phyloP scores from a whole-genome alignment of 2,113 vertebrate species.

The Tor tambroides region DNA sequence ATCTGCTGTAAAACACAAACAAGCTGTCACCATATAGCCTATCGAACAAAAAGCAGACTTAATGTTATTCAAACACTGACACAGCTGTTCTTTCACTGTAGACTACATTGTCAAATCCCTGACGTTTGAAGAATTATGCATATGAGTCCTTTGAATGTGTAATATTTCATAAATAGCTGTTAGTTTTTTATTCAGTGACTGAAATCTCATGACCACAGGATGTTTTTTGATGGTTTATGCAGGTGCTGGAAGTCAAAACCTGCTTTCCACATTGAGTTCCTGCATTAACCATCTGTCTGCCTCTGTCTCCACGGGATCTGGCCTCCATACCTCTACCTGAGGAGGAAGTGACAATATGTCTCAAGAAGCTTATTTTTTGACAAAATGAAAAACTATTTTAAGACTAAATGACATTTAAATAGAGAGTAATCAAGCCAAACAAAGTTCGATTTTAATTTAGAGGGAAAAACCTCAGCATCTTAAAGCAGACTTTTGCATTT shows the following conservation, averaged over 20 bases:
- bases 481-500: not conserved
- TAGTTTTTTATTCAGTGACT: not conserved
- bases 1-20: constrained; percentile 63
- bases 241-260: constrained; percentile 44
- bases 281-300: constrained; percentile 80
- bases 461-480: not conserved
- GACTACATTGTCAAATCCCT: not conserved
- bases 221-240: constrained; percentile 73
- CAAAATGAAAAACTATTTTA: not conserved
- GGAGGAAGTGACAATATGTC: constrained; percentile 38
- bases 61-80: not conserved
- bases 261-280: constrained; percentile 80
- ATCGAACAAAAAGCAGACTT: not conserved
- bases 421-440: not conserved
- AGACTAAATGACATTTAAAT: not conserved
- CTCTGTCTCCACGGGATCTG: constrained; percentile 67
- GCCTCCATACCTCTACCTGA: constrained; percentile 70
- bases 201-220: constrained; percentile 65
- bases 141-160: not conserved
- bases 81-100: not conserved
- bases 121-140: not conserved
- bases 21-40: constrained; percentile 8
- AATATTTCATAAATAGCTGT: not conserved
- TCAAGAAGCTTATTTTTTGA: not conserved
- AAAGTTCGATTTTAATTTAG: not conserved